These are phyloP conservation scores for Calvadosia cruxmelitensis DNA, from an alignment of 30 jellyfish, hydroid and myxozoan species.

Conservation along the genomic window DNA sequence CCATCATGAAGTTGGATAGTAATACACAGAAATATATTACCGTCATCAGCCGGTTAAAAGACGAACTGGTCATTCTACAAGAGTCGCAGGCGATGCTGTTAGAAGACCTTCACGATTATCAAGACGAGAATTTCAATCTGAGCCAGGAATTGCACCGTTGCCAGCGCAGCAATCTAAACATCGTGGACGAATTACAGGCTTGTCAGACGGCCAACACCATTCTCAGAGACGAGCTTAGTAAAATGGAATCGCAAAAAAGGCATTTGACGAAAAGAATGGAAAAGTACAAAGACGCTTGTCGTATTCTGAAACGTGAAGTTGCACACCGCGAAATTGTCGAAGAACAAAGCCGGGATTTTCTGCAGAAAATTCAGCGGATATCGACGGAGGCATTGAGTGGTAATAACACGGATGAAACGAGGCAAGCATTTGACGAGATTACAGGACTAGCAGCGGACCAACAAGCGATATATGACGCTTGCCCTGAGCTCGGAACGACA, in stretches of 20 bases:
- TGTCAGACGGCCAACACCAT: constrained; percentile 49
- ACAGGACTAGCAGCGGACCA: background rate
- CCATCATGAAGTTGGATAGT: background rate
- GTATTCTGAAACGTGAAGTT: constrained; percentile 1
- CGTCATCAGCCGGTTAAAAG: constrained; percentile 10
- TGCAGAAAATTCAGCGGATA: no score
- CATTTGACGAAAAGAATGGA: background rate
- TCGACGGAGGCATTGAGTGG: background rate
- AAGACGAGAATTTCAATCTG: constrained; percentile 20
- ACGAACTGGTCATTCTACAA: constrained; percentile 25
- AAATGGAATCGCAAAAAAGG: constrained; percentile 9
- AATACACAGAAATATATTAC: background rate
- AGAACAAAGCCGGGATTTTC: background rate
- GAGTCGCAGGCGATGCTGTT: constrained; percentile 32
- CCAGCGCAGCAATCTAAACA: constrained; percentile 27
- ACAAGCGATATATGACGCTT: background rate
- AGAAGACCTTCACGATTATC: constrained; percentile 31
- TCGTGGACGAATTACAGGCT: constrained; percentile 39
- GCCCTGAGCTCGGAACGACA: background rate
- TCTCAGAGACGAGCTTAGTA: constrained; percentile 21
- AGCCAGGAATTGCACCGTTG: constrained; percentile 23
- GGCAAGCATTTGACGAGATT: background rate
- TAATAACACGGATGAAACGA: background rate
- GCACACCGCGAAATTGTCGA: background rate
- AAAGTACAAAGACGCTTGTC: background rate